Base-by-base conservation (phyloP, 2,888 invertebrate species). In the Limnephilus marmoratus region DNA sequence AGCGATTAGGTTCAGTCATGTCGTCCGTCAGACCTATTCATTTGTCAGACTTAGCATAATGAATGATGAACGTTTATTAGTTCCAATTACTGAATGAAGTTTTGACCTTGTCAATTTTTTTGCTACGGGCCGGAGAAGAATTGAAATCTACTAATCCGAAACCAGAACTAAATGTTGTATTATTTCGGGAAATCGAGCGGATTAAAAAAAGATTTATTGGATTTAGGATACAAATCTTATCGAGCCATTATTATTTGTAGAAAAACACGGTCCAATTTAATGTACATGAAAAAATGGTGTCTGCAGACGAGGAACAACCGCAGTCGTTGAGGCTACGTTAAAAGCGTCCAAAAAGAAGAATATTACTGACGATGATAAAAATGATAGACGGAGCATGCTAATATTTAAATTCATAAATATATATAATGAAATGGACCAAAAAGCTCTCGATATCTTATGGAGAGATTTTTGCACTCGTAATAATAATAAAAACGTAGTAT, bases 1-100 rank as follows among this genome's bases (percentile, higher is more conserved):
- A 68, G 68, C 68, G 68, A 68, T 68, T 68, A 68, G 68, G 68
- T 68, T 68, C 68, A 68, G 68, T n/a, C 68, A 68, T 68, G 68
- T 68, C 68, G 68, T 68, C 68, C n/a, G 68, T 68, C 68, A 68
- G 68, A 68, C 68, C 24, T 68, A 68, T 68, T 68, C 68, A 68
- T 68, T 68, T 68, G 68, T 68, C 68, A 68, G 68, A 24, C 68
- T 68, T 68, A 68, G 68, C 68, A 68, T 68, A 68, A 68, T 68
- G 24, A 68, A 68, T 68, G 68, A 68, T 68, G 68, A 68, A 68
- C 68, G 24, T 68, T 68, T 68, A 68, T 68, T 68, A 68, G 68
- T 68, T 68, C 68, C 68, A 68, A 68, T 68, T 68, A 68, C 9
- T 68, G 68, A 68, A 68, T 68, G 68, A 68, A 68, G 4, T 68